Percentiles rank a stretch among this genome's conserved stretches.
Conservation (phyloP, 92 coral and sea anemone species). For the Epizoanthus ramosus region DNA sequence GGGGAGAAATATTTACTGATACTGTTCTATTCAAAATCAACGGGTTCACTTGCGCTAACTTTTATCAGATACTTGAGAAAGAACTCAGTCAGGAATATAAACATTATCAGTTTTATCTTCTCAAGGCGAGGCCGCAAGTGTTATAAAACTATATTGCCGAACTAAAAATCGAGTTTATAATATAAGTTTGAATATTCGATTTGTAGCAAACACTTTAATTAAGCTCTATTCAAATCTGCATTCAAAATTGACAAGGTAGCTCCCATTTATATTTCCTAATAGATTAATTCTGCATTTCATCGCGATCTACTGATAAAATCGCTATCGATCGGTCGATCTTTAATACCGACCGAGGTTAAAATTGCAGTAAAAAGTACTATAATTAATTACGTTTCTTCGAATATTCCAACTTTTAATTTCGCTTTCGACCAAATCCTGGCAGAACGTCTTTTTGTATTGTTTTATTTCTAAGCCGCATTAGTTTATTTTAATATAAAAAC, state of each 20-base stretch:
- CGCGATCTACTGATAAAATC: conserved; percentile 8
- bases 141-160: not conserved
- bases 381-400: not conserved
- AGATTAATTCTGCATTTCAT: not conserved
- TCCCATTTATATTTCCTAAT: not conserved
- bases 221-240: too few species aligned
- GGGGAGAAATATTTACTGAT: too few species aligned
- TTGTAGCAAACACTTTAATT: too few species aligned
- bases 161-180: not conserved
- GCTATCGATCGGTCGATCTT: not conserved
- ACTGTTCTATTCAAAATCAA: too few species aligned
- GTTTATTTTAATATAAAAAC: not conserved
- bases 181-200: not conserved
- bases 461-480: not conserved
- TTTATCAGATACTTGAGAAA: conserved; percentile 13
- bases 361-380: not conserved
- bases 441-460: not conserved
- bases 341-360: not conserved
- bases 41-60: not conserved
- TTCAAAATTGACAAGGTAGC: not conserved
- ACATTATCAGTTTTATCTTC: not conserved
- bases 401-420: not conserved
- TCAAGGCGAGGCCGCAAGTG: not conserved
- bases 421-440: conserved; percentile 2
- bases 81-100: not conserved